Percentiles rank a stretch among this genome's conserved stretches.
phyloP scores from a whole-genome alignment of 2,113 vertebrate species.

The Corapipo altera region DNA sequence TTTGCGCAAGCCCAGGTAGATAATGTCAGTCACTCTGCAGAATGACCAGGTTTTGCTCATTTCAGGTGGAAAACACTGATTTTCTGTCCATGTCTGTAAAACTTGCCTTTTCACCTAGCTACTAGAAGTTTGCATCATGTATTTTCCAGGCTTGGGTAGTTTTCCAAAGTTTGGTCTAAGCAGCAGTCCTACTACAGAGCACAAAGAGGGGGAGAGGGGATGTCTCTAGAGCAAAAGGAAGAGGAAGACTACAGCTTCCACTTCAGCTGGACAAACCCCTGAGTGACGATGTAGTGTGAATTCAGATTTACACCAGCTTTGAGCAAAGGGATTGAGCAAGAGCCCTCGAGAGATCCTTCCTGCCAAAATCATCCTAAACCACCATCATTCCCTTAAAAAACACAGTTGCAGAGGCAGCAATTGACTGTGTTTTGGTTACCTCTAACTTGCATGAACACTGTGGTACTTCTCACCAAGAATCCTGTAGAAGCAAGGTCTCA shows the following conservation, averaged over 20 bases:
- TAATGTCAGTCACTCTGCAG: not conserved
- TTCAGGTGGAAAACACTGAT: not conserved
- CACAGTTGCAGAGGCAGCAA: not conserved
- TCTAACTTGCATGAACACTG: not conserved
- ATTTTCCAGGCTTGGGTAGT: not conserved
- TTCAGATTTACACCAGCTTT: not conserved
- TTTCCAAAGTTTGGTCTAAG: not conserved
- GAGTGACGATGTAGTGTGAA: not conserved
- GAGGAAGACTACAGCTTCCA: not conserved
- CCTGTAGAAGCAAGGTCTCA: not conserved
- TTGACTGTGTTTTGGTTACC: not conserved
- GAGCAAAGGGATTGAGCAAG: not conserved
- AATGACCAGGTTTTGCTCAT: not conserved
- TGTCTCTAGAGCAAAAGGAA: not conserved
- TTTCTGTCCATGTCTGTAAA: not conserved
- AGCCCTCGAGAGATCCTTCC: not conserved
- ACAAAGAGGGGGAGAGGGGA: not conserved
- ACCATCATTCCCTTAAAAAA: not conserved
- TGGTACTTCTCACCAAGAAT: not conserved
- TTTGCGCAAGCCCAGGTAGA: not conserved
- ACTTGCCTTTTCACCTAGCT: not conserved
- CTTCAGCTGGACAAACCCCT: not conserved
- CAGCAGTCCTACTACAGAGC: not conserved
- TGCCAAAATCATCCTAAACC: not conserved
- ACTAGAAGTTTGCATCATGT: not conserved